Evolutionary conservation across 2,113 vertebrate genomes (phyloP).

Genomic region (Montifringilla adamsi): DNA sequence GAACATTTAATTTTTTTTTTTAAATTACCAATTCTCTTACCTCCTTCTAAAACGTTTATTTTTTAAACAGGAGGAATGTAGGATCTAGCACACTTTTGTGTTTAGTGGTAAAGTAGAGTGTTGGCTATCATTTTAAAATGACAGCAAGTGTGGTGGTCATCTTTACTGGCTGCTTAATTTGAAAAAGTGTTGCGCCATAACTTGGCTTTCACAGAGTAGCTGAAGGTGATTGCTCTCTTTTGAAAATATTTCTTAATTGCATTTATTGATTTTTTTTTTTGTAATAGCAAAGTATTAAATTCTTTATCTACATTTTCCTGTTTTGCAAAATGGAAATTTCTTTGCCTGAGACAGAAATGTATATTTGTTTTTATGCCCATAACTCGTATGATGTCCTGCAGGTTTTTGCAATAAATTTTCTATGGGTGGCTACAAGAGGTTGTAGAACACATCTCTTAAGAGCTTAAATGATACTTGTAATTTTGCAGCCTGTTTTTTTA

Average conservation of each 20-base stretch:
- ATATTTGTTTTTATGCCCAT: not conserved
- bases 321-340: not conserved
- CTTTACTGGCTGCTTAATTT: not conserved
- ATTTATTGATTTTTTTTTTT: not conserved
- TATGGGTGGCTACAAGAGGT: not conserved
- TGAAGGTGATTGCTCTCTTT: not conserved
- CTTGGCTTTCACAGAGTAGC: not conserved
- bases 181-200: not conserved
- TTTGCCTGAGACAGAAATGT: not conserved
- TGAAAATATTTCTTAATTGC: not conserved
- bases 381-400: not conserved
- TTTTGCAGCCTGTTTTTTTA: not conserved
- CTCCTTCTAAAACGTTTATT: not conserved
- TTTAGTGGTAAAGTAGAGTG: not conserved
- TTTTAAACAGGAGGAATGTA: not conserved
- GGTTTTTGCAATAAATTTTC: not conserved
- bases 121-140: not conserved
- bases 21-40: accelerated
- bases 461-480: not conserved
- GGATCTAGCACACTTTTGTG: not conserved
- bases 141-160: not conserved
- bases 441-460: not conserved
- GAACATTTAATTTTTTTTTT: not conserved
- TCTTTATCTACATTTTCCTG: not conserved
- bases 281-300: not conserved